These are phyloP conservation scores for Pantelozetes paolii DNA, from an alignment of 2,888 invertebrate species.

Conservation along the genomic window DNA sequence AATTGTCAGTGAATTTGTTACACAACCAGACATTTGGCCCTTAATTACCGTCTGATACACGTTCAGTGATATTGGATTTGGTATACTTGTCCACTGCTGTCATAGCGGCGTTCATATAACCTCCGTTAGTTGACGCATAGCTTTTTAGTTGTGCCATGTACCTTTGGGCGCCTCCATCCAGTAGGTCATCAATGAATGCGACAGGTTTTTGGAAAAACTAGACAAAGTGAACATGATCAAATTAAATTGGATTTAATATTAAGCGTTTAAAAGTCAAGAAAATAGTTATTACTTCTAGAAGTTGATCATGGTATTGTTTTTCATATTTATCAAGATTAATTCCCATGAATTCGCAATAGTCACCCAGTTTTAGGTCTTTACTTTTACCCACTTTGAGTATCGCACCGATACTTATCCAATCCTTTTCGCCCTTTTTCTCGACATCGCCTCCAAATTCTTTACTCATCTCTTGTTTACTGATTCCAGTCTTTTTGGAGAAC, in stretches of 20 bases:
- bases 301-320: neutral
- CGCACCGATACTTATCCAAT: neutral
- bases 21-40: neutral
- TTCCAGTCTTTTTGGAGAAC: neutral
- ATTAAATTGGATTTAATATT: neutral
- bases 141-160: too few species aligned
- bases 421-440: neutral
- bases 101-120: neutral
- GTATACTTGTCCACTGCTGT: too few species aligned
- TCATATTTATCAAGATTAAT: neutral
- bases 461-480: neutral
- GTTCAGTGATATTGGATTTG: neutral
- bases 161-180: neutral
- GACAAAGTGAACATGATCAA: neutral
- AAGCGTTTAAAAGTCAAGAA: neutral
- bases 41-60: neutral
- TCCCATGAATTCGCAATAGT: neutral
- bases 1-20: neutral
- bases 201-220: neutral
- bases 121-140: too few species aligned
- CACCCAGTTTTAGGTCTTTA: neutral
- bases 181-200: neutral
- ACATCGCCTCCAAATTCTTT: neutral
- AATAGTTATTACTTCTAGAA: neutral
- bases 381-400: neutral